Base-by-base conservation (phyloP, 2,113 vertebrate genomes). In the Bubo scandiacus region DNA sequence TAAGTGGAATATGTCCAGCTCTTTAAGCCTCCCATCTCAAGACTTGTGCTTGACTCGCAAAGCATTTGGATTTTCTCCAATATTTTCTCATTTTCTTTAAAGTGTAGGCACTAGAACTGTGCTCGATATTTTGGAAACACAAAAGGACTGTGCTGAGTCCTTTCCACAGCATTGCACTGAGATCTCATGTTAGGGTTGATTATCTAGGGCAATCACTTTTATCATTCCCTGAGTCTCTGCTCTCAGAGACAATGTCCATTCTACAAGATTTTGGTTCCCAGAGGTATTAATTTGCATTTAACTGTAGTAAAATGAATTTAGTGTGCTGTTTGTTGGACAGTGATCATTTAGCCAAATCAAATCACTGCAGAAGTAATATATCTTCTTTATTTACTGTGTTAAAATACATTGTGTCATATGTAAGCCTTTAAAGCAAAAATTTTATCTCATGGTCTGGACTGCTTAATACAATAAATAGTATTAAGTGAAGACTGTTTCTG, bases 341-440 rank as follows among this genome's bases (percentile, higher is more conserved):
- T 16, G 52, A 94, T 94, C 66, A 88, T 94, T 94, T 90, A 94
- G 65, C 43, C 70, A 87, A 94, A 96, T 79, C 63, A 81, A 92
- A 87, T 87, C 80, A 67, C 57, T 82, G 74, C 74, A 92, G 87
- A 96, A 85, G 85, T 67, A 94, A 90, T 94, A 36, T 27, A 73
- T 85, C 62, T 77, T 90, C 61, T 94, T 90, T 86, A 80, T 90
- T 91, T 94, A 85, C 77, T 92, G 15, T 61, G 51, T 70, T 88
- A 79, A 85, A 85, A 91, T 51, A 59, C 54, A 42, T 12, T 51
- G 32, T 82, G 49, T 68, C 67, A n/a, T 68, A 81, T 22, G 40
- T 11, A 73, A 80, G 54, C 45, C 66, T 91, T 81, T 75, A 90
- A 87, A 85, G 27, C 49, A 88, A 75, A 93, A 61, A 75, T 85